phyloP scores from a whole-genome alignment of 2,113 vertebrate species.

The Glaucomys volans region DNA sequence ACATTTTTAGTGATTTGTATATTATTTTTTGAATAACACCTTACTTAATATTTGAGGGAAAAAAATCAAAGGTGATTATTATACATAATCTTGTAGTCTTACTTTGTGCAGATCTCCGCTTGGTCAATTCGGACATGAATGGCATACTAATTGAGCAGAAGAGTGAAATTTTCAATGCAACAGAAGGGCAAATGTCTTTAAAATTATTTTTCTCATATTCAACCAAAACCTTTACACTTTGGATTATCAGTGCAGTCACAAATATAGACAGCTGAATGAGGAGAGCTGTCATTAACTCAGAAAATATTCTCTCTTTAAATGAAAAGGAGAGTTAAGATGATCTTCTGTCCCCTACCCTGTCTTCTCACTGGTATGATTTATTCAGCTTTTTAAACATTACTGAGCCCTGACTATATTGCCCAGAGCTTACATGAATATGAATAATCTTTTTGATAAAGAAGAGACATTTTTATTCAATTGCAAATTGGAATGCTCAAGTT shows the following conservation, averaged over 20 bases:
- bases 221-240: constrained; percentile 5
- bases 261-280: background rate
- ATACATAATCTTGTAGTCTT: background rate
- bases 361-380: background rate
- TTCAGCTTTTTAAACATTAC: constrained; percentile 14
- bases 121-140: background rate
- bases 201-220: constrained; percentile 38
- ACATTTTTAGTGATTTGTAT: background rate
- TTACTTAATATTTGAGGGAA: background rate
- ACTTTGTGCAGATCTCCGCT: background rate
- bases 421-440: background rate
- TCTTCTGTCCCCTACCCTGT: background rate
- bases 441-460: constrained; percentile 31
- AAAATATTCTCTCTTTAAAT: background rate
- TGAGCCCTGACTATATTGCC: background rate
- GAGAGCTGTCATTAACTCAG: background rate
- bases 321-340: background rate
- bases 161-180: constrained; percentile 21
- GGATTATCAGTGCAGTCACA: background rate
- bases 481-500: constrained; percentile 39
- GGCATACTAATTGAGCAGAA: background rate
- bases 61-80: background rate
- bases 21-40: background rate
- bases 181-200: background rate
- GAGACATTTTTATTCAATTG: constrained; percentile 41